Percentiles rank a stretch among this genome's conserved stretches.
Conservation (phyloP, 2,797 vertebrate species). For the Tiaroga cobitis region DNA sequence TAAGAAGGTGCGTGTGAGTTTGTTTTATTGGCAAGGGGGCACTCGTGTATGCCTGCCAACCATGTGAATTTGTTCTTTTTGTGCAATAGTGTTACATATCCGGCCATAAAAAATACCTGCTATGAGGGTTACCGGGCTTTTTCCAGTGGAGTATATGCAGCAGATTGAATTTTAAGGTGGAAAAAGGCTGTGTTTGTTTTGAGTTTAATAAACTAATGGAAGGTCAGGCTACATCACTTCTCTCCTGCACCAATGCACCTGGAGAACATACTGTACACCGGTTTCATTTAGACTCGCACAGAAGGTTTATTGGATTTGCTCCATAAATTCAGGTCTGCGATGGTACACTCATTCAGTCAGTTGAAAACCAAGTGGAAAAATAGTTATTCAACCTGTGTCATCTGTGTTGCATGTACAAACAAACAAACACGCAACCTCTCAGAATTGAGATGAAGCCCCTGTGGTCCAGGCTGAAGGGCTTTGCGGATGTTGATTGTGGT, state of each 20-base stretch:
- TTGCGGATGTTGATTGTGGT: conserved; percentile 37
- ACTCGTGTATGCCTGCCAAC: conserved; percentile 28
- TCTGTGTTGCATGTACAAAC: conserved; percentile 16
- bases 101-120: conserved; percentile 53
- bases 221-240: conserved; percentile 21
- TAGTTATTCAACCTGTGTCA: not conserved
- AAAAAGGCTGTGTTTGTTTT: conserved; percentile 38
- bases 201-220: conserved; percentile 30
- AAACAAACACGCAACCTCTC: conserved; percentile 18
- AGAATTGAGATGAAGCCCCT: conserved; percentile 25
- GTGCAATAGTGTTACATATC: conserved; percentile 44
- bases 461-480: conserved; percentile 14
- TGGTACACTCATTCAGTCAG: not conserved
- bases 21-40: conserved; percentile 46
- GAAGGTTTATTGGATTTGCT: conserved; percentile 25
- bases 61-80: conserved; percentile 43
- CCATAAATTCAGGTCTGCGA: not conserved
- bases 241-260: conserved; percentile 25
- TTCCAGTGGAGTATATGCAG: conserved; percentile 27
- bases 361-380: conserved; percentile 8
- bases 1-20: conserved; percentile 44
- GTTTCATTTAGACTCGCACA: conserved; percentile 19
- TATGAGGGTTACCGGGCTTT: conserved; percentile 26
- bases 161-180: conserved; percentile 38
- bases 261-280: conserved; percentile 10